Evolutionary conservation across 2,797 vertebrate species (phyloP), one percentile per base, ranked within the genome.

Genomic region (Crax fasciolata): DNA sequence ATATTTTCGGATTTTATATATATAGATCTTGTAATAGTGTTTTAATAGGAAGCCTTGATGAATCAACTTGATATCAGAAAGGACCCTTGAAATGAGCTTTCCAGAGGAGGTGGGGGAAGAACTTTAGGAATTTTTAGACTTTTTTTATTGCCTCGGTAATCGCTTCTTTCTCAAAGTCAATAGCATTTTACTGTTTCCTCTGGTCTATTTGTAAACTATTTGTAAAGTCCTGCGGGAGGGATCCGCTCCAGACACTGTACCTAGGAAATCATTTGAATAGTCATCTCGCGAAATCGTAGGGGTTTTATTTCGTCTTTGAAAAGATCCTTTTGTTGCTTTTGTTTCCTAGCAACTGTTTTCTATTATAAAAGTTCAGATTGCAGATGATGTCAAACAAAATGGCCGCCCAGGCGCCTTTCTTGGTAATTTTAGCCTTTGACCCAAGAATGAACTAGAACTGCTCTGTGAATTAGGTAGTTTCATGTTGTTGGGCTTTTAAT

Each of bases 391-490:
- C 95, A 68, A 44, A 55, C 90, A 96, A 91, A 96, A 97, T 93
- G 95, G 92, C 77, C 68, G 75, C 93, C 57, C 88, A 48, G 88
- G 89, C 95, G 79, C 80, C 81, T 83, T 87, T 81, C 66, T 80
- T 39, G 83, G 83, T 48, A 52, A 91, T 87, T 85, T 28, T 91
- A 95, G 90, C 80, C 93, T 96, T 97, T 97, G 97, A 94, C 97
- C 95, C 82, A 83, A 84, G 96, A 95, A 82, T 67, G 95, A 94
- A 94, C 91, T 87, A 94, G 97, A 97, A 97, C 98, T 98, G 98
- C 95, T 98, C 96, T 97, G 98, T 98, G 98, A 98, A 98, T 98
- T 98, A 99, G 98, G 98, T 99, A 98, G 98, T 99, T 99, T 99
- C 98, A 98, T 98, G 98, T 99, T 99, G 98, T 99, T 99, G 98